These are phyloP conservation scores for Dyspetes luteomarginatus DNA, from an alignment of 2,888 invertebrate species.

Conservation along the genomic window DNA sequence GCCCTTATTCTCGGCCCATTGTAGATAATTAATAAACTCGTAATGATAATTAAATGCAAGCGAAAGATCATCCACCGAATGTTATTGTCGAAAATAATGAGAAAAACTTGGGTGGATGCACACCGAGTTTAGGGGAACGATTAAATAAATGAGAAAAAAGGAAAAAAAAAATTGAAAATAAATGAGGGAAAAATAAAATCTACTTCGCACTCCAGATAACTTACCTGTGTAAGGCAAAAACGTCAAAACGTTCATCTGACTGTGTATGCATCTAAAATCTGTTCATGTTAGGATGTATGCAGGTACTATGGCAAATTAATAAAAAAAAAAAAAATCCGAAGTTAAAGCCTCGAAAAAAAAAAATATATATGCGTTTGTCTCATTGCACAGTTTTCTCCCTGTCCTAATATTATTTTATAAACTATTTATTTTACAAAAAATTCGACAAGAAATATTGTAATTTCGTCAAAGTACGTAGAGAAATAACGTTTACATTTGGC, in stretches of 20 bases:
- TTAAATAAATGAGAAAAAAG: conserved; percentile 53
- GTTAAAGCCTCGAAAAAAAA: conserved; percentile 70
- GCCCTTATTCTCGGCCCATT: conserved; percentile 83
- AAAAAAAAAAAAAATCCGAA: conserved; percentile 75
- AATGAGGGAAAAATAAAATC: conserved; percentile 30
- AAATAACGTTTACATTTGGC: too few relatives aligned
- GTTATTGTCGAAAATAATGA: conserved; percentile 58
- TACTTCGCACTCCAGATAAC: conserved; percentile 71
- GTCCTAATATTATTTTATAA: conserved; percentile 32
- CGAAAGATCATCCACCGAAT: conserved; percentile 62
- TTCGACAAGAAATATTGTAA: conserved; percentile 20
- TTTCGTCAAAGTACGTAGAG: conserved; percentile 49
- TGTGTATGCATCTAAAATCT: conserved; percentile 81
- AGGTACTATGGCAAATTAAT: conserved; percentile 79
- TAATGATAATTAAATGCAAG: conserved; percentile 74
- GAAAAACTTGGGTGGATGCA: conserved; percentile 68
- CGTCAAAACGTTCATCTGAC: conserved; percentile 74
- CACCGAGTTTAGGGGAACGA: conserved; percentile 73
- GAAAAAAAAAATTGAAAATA: conserved; percentile 16
- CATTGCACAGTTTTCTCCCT: background rate
- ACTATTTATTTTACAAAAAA: conserved; percentile 62
- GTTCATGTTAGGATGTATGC: conserved; percentile 83
- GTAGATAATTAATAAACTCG: conserved; percentile 82
- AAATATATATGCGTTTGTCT: conserved; percentile 4
- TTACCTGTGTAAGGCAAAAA: conserved; percentile 78